Evolutionary conservation across 2,888 invertebrate species (phyloP), one percentile per base, ranked within the genome.

Genomic region (Drosophila maculinotata): DNA sequence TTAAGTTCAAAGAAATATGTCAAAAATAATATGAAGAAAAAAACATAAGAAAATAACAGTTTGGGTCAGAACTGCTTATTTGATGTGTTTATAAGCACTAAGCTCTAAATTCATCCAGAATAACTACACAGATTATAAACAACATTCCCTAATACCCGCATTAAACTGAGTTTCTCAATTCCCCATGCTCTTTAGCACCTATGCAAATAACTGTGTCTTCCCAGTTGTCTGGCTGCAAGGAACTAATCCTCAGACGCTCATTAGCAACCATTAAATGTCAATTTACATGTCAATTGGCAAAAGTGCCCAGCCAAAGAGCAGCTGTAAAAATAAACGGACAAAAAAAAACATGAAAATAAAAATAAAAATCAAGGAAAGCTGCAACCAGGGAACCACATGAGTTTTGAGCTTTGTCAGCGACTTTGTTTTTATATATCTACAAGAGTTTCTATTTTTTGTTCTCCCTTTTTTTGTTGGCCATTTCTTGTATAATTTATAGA

Each of bases 281-380:
- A 90, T 90, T 89, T 89, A 88, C 89, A 90, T 90, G 89, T 90
- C 90, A 90, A 84, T 85, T 74, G 79, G 78, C 76, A 68, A 67
- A 56, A 66, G 73, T 66, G 69, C 57, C 64, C 62, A 59, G 68
- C 57, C 39, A 68, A 66, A 53, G 66, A 70, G 45, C 73, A 69
- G 67, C 74, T 62, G 59, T 36, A 70, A 76, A 69, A 64, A 52
- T 47, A 67, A 53, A 44, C 39, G 15, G 20, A 48, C 58, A 52
- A 26, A 39, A 17, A 25, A 39, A 45, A 49, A 31, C 35, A 26
- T 23, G 58, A 47, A 48, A 30, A 31, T 20, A 49, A 47, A 30
- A 14, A 15, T 14, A 10, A n/a, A 12, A 58, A 25, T 7, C 28
- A 38, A 36, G 33, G 10, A 30, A 35, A 62, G n/a, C n/a, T n/a